Evolutionary conservation across 2,113 vertebrate species (phyloP).

Genomic region (Scortum barcoo): DNA sequence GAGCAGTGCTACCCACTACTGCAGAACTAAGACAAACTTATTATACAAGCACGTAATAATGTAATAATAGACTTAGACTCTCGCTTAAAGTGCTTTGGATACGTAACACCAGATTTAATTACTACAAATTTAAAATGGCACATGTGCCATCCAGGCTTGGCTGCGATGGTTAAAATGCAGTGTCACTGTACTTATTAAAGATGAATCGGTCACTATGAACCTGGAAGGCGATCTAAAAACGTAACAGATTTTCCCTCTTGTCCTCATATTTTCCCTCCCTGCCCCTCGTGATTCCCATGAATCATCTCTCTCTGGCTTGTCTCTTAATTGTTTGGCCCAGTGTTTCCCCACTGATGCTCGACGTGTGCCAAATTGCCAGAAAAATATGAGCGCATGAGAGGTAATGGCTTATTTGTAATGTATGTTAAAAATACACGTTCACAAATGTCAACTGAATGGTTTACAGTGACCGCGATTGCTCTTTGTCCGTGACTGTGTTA

Average conservation of each 20-base stretch:
- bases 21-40: neutral
- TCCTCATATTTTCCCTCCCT: neutral
- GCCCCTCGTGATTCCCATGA: neutral
- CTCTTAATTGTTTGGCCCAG: neutral
- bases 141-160: neutral
- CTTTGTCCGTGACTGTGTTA: neutral
- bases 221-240: neutral
- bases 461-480: neutral
- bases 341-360: neutral
- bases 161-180: neutral
- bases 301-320: slow-evolving; percentile 3
- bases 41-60: neutral
- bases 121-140: neutral
- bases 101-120: neutral
- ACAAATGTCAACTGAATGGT: neutral
- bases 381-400: neutral
- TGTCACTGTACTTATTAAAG: neutral
- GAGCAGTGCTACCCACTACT: neutral
- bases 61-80: neutral
- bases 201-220: slow-evolving; percentile 4
- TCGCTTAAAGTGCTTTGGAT: neutral
- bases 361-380: neutral
- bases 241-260: neutral
- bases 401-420: neutral
- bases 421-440: neutral